Evolutionary conservation across 2,888 invertebrate genomes (phyloP).

Genomic region (Byasa hedistus): DNA sequence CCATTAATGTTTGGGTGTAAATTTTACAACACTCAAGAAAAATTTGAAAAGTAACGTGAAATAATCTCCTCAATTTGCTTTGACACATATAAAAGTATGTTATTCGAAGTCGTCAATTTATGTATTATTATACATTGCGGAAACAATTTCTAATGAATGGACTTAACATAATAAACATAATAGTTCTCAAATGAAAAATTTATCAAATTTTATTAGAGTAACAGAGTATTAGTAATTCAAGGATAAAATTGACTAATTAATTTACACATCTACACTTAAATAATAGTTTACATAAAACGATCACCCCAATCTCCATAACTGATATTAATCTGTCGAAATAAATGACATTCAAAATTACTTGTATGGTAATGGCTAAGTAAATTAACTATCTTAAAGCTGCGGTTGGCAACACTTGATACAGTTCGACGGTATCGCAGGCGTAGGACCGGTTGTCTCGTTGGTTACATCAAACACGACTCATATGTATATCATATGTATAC

Average conservation of each 20-base stretch:
- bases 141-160: background rate
- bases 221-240: background rate
- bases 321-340: background rate
- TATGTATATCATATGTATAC: too few species aligned
- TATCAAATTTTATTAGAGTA: too few species aligned
- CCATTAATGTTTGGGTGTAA: conserved; percentile 10
- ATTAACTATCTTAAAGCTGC: conserved; percentile 13
- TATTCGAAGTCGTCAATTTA: background rate
- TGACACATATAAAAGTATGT: background rate
- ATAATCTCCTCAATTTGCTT: background rate
- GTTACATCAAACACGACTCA: conserved; percentile 65
- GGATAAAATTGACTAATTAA: background rate
- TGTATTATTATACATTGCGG: background rate
- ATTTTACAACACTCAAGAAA: background rate
- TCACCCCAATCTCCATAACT: background rate
- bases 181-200: too few species aligned
- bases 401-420: conserved; percentile 43
- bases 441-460: conserved; percentile 59
- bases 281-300: background rate
- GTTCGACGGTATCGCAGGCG: conserved; percentile 56
- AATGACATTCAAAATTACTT: conserved; percentile 17
- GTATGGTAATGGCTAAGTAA: conserved; percentile 11
- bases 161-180: background rate
- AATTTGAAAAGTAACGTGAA: background rate
- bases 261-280: background rate